phyloP scores from a whole-genome alignment of 2,888 invertebrate species.

The Capitulum mitella region DNA sequence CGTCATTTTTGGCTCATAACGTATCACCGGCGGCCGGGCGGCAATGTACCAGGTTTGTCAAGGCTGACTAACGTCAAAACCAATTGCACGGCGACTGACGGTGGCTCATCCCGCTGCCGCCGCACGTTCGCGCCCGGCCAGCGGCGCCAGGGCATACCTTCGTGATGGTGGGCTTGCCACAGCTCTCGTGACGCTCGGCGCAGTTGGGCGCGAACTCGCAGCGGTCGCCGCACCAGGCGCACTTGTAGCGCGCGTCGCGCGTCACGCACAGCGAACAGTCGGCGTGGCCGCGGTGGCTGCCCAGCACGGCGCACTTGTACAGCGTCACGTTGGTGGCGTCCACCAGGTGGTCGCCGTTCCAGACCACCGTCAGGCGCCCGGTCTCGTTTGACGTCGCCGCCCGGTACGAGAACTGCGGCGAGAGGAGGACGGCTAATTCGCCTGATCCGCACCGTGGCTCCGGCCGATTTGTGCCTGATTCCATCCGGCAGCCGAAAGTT shows the following conservation, averaged over 20 bases:
- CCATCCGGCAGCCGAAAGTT: no score
- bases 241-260: conserved; percentile 73
- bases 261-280: conserved; percentile 96
- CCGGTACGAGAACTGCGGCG: conserved; percentile 61
- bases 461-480: no score
- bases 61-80: no score
- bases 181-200: background rate
- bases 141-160: background rate
- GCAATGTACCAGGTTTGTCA: no score
- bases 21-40: no score
- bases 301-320: conserved; percentile 92
- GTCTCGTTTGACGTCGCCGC: conserved; percentile 70
- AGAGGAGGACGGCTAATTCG: no score
- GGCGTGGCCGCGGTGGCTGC: conserved; percentile 84
- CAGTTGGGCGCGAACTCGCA: conserved; percentile 47
- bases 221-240: conserved; percentile 89
- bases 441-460: no score
- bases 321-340: conserved; percentile 82
- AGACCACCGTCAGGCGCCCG: conserved; percentile 53
- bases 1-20: no score
- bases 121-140: no score
- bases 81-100: no score
- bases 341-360: conserved; percentile 87
- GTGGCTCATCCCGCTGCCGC: no score
- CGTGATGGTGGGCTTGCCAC: conserved; percentile 5